phyloP scores from a whole-genome alignment of 1,140 invertebrate genomes.

The Popillia japonica region DNA sequence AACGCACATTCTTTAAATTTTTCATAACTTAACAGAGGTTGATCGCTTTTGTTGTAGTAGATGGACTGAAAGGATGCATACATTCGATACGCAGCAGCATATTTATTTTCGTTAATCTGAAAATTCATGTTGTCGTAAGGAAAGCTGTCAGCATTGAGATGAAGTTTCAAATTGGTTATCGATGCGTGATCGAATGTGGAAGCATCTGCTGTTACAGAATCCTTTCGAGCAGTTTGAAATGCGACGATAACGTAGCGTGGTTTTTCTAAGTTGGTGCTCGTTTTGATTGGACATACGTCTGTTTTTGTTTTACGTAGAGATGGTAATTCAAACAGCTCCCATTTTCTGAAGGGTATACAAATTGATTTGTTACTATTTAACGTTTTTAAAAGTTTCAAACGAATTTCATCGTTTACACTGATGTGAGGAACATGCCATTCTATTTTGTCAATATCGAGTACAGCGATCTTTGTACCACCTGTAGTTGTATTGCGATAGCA shows the following conservation, averaged over 20 bases:
- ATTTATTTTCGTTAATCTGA: too few relatives aligned
- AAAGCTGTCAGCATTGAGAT: not conserved
- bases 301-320: constrained; percentile 38
- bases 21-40: too few relatives aligned
- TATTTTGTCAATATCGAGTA: not conserved
- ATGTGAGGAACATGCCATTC: constrained; percentile 22
- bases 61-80: too few relatives aligned
- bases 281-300: constrained; percentile 44
- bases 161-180: not conserved
- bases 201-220: not conserved
- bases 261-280: constrained; percentile 41
- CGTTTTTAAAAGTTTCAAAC: not conserved
- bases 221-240: constrained; percentile 37
- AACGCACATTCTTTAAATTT: too few relatives aligned
- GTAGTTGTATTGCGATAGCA: not conserved
- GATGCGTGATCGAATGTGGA: not conserved
- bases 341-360: constrained; percentile 39
- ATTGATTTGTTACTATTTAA: constrained; percentile 24
- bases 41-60: too few relatives aligned
- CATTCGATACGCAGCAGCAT: too few relatives aligned
- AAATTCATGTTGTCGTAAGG: too few relatives aligned
- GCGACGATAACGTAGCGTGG: constrained; percentile 41
- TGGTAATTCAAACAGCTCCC: constrained; percentile 43
- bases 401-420: not conserved
- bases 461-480: not conserved